Conservation (phyloP, 2,888 invertebrate genomes). For the Acleris literana region DNA sequence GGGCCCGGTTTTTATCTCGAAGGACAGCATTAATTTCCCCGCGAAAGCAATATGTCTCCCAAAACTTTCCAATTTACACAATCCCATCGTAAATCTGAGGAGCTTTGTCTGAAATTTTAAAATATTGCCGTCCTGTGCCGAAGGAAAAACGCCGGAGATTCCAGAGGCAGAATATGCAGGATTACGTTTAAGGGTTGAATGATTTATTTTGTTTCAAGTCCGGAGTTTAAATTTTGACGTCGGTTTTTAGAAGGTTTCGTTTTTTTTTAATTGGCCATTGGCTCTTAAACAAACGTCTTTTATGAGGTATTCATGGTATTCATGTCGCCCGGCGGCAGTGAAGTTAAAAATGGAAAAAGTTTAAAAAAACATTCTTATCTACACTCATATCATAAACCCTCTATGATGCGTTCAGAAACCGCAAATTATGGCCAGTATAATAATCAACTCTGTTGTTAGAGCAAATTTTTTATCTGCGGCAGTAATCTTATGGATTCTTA, state of each 20-base stretch:
- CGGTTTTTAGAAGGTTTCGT: background rate
- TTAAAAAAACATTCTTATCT: no score
- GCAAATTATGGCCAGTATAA: no score
- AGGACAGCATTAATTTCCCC: constrained; percentile 53
- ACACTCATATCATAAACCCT: no score
- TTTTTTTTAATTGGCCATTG: background rate
- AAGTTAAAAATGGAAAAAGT: no score
- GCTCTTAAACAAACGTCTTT: no score
- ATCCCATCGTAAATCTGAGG: constrained; percentile 68
- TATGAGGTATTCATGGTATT: no score
- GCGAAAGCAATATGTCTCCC: constrained; percentile 62
- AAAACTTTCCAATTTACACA: constrained; percentile 74
- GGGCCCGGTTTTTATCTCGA: constrained; percentile 33
- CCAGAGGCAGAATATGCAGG: constrained; percentile 42
- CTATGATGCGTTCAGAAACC: no score
- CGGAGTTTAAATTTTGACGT: constrained; percentile 22
- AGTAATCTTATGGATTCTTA: no score
- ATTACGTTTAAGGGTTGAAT: constrained; percentile 62
- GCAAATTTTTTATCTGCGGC: no score
- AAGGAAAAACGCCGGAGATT: constrained; percentile 49
- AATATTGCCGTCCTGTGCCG: constrained; percentile 58
- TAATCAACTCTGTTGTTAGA: no score
- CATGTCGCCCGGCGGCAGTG: no score
- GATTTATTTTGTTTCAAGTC: constrained; percentile 54
- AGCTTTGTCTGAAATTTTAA: constrained; percentile 70